Evolutionary conservation across 2,888 invertebrate genomes (phyloP).

Genomic region (Peribatodes rhomboidaria): DNA sequence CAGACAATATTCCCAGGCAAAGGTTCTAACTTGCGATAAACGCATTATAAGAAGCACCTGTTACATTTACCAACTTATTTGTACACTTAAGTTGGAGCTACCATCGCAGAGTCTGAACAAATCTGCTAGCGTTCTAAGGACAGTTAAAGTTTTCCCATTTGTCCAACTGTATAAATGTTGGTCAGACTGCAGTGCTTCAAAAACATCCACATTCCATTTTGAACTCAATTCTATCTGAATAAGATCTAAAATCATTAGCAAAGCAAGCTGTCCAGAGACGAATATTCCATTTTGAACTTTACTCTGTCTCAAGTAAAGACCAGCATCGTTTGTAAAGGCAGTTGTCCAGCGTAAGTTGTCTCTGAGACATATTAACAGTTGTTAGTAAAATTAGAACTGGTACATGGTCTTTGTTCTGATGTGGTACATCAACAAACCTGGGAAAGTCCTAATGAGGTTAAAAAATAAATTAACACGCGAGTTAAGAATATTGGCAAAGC

Average conservation of each 20-base stretch:
- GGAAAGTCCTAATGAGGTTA: slow-evolving; percentile 18
- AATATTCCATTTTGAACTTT: not conserved
- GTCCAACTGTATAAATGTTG: not conserved
- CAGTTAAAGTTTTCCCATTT: not conserved
- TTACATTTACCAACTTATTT: not conserved
- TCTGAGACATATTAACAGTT: slow-evolving; percentile 30
- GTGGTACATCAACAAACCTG: slow-evolving; percentile 25
- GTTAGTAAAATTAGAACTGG: slow-evolving; percentile 40
- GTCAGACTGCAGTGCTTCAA: not conserved
- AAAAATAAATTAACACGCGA: not conserved
- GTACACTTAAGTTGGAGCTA: not conserved
- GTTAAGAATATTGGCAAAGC: not conserved
- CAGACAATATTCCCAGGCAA: slow-evolving; percentile 63
- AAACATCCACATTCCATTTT: not conserved
- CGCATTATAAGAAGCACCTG: slow-evolving; percentile 42
- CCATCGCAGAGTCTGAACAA: not conserved
- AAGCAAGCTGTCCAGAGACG: not conserved
- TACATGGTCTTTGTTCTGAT: slow-evolving; percentile 32
- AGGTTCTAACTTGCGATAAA: slow-evolving; percentile 59
- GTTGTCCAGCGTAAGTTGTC: slow-evolving; percentile 19
- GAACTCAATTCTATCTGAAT: not conserved
- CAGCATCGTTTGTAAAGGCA: not conserved
- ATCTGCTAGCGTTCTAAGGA: too few species aligned
- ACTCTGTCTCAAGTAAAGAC: not conserved
- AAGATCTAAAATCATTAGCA: not conserved